A percentile compares a stretch with the other conserved stretches of the same genome.
Evolutionary conservation across 2,797 vertebrate genomes (phyloP).

Genomic region (Arremon brunneinucha): DNA sequence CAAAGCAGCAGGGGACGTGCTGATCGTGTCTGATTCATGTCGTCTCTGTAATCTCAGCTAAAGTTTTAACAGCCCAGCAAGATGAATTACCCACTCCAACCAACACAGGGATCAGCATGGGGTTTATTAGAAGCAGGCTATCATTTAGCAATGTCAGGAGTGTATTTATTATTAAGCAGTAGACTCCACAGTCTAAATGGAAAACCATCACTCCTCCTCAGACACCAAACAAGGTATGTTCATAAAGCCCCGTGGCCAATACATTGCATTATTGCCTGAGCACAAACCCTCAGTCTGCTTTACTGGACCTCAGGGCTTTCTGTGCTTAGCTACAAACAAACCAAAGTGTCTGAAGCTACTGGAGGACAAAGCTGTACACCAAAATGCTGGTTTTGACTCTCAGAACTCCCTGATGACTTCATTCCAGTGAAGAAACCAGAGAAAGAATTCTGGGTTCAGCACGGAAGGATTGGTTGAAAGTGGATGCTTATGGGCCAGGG

Average conservation of each 20-base stretch:
- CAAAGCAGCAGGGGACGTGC: conserved; percentile 67
- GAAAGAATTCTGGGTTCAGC: background rate
- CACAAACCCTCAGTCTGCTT: background rate
- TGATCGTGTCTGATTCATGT: conserved; percentile 69
- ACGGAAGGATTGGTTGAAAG: background rate
- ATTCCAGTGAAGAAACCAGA: background rate
- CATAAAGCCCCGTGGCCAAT: background rate
- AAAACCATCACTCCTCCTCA: conserved; percentile 36
- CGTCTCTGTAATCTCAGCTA: conserved; percentile 59
- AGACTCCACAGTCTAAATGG: conserved; percentile 33
- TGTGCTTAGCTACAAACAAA: background rate
- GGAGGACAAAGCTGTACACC: background rate
- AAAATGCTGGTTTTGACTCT: background rate
- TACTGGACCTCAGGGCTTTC: background rate
- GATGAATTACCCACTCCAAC: conserved; percentile 57
- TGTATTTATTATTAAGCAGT: conserved; percentile 53
- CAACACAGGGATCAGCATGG: conserved; percentile 60
- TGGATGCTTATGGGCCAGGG: background rate
- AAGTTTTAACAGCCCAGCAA: conserved; percentile 39
- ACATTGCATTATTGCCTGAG: background rate
- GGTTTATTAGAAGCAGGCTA: conserved; percentile 69
- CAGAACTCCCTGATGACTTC: background rate
- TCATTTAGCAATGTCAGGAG: conserved; percentile 64
- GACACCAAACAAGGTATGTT: conserved; percentile 14
- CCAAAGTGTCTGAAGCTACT: background rate